A percentile compares a stretch with the other conserved stretches of the same genome.
phyloP scores from a whole-genome alignment of 2,797 vertebrate species.

The Intellagama lesueurii region DNA sequence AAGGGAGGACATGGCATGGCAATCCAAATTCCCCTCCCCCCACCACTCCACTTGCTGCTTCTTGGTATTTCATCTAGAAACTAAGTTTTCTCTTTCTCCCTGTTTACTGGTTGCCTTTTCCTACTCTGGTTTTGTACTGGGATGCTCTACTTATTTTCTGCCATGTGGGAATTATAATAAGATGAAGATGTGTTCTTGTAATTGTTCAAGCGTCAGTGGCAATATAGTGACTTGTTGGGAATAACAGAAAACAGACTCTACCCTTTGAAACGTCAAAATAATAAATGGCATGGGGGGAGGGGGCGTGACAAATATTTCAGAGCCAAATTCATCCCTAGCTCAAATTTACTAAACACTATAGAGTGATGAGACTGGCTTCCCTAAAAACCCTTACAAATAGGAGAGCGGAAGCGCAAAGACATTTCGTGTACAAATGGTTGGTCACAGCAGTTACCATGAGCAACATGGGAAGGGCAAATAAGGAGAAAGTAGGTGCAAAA shows the following conservation, averaged over 20 bases:
- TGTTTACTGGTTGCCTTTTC: slow-evolving; percentile 14
- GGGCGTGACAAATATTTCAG: neutral
- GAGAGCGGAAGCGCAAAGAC: neutral
- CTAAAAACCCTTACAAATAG: neutral
- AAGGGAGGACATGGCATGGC: neutral
- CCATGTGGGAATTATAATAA: neutral
- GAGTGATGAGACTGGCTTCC: neutral
- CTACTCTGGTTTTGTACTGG: neutral
- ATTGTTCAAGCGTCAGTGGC: slow-evolving; percentile 41
- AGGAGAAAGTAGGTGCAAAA: neutral
- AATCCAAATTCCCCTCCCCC: neutral
- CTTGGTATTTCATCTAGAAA: neutral
- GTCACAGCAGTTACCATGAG: neutral
- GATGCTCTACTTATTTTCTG: slow-evolving; percentile 43
- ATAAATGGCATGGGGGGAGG: neutral
- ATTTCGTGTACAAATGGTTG: slow-evolving; percentile 1
- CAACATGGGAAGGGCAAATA: neutral
- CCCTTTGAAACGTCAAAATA: slow-evolving; percentile 28
- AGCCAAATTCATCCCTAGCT: slow-evolving; percentile 5
- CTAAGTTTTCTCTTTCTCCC: neutral
- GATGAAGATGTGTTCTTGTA: slow-evolving; percentile 19
- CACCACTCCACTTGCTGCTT: neutral
- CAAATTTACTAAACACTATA: neutral
- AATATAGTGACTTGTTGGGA: slow-evolving; percentile 32
- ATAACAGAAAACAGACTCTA: slow-evolving; percentile 38